These are phyloP conservation scores for Cydia fagiglandana DNA, from an alignment of 1,140 invertebrate genomes.

Conservation along the genomic window DNA sequence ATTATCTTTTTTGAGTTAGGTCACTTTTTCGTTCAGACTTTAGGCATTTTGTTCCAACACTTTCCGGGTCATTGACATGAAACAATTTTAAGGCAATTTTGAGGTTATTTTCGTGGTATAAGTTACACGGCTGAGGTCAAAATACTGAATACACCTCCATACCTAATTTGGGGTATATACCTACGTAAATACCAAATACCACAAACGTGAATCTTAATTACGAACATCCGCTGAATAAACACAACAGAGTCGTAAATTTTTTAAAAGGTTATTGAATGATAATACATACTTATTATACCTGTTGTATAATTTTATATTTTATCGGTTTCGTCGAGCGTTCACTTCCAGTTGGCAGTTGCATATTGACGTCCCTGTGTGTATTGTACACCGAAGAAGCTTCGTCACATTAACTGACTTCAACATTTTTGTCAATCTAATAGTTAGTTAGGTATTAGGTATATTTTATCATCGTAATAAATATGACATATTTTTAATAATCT, in stretches of 20 bases:
- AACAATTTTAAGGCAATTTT: slow-evolving; percentile 32
- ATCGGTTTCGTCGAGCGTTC: too few species aligned
- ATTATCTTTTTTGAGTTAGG: slow-evolving; percentile 10
- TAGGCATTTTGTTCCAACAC: slow-evolving; percentile 33
- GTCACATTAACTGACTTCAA: too few species aligned
- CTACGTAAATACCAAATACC: background rate
- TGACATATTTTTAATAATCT: too few species aligned
- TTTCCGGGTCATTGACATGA: slow-evolving; percentile 39
- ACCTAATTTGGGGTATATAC: slow-evolving; percentile 28
- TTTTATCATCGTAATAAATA: too few species aligned
- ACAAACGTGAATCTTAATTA: background rate
- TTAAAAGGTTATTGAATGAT: background rate
- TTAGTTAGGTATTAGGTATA: too few species aligned
- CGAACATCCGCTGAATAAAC: background rate
- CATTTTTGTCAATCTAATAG: too few species aligned
- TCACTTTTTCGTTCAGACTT: background rate
- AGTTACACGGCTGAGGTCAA: slow-evolving; percentile 50
- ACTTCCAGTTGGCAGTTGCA: too few species aligned
- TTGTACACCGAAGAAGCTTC: too few species aligned
- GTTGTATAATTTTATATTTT: too few species aligned
- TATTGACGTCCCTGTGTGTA: too few species aligned
- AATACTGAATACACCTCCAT: slow-evolving; percentile 43
- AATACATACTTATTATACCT: too few species aligned
- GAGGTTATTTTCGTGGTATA: slow-evolving; percentile 41
- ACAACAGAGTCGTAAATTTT: background rate